Evolutionary conservation across 2,888 invertebrate species (phyloP).

Genomic region (Quadriops clusia): DNA sequence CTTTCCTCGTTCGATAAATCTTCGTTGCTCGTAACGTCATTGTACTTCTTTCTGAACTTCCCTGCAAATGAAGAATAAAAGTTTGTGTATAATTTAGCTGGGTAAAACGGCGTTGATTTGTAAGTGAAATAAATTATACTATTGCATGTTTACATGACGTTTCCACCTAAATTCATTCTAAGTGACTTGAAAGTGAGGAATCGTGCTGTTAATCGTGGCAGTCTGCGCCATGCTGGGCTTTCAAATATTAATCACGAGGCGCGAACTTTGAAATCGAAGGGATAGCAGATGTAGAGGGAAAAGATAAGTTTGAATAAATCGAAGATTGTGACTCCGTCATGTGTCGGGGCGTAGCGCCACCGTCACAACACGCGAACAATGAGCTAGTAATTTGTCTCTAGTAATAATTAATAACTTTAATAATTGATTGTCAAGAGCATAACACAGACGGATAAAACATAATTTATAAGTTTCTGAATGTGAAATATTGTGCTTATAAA

Average conservation of each 20-base stretch:
- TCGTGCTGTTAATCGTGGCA: conserved; percentile 29
- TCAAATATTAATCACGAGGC: conserved; percentile 25
- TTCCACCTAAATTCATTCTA: conserved; percentile 26
- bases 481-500: too few relatives aligned
- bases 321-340: too few relatives aligned
- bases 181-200: conserved; percentile 29
- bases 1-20: conserved; percentile 13
- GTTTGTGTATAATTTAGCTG: conserved; percentile 1
- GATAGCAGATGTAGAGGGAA: too few relatives aligned
- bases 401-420: conserved; percentile 15
- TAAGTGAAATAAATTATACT: conserved; percentile 29
- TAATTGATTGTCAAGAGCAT: conserved; percentile 14
- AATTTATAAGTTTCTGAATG: too few relatives aligned
- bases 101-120: conserved; percentile 21
- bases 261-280: conserved; percentile 14
- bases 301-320: too few relatives aligned
- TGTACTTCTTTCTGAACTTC: conserved; percentile 23
- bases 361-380: too few relatives aligned
- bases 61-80: conserved; percentile 17
- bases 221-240: conserved; percentile 28
- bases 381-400: too few relatives aligned
- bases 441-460: too few relatives aligned
- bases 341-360: too few relatives aligned
- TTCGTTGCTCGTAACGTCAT: conserved; percentile 18
- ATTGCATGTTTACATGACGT: conserved; percentile 29